phyloP scores from a whole-genome alignment of 2,888 invertebrate genomes.

The Agrochola lychnidis region DNA sequence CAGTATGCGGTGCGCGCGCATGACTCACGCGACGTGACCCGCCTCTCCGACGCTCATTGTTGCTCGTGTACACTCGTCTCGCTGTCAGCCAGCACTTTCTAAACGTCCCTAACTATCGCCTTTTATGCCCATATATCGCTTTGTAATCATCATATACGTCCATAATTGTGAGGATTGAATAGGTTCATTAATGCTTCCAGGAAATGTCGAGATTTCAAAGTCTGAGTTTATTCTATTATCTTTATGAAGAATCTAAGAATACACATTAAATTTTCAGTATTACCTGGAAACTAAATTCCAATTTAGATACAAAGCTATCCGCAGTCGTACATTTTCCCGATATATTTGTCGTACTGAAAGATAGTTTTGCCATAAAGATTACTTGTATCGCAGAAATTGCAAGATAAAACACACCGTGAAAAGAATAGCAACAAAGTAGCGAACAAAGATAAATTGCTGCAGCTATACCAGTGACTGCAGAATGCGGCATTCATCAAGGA shows the following conservation, averaged over 20 bases:
- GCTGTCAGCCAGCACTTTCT: constrained; percentile 76
- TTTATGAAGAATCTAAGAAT: constrained; percentile 10
- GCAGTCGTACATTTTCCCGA: background rate
- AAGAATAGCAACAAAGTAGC: constrained; percentile 62
- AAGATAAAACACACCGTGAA: constrained; percentile 46
- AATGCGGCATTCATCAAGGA: constrained; percentile 73
- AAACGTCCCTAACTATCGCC: constrained; percentile 74
- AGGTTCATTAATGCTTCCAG: constrained; percentile 58
- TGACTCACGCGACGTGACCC: constrained; percentile 81
- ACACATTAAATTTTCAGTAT: background rate
- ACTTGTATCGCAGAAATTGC: constrained; percentile 16
- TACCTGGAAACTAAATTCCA: background rate
- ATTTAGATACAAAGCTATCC: background rate
- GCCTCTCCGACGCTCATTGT: constrained; percentile 77
- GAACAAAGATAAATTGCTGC: constrained; percentile 69
- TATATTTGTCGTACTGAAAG: constrained; percentile 15
- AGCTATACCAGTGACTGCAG: constrained; percentile 70
- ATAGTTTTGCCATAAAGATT: background rate
- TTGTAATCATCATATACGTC: constrained; percentile 68
- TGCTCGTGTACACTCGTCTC: constrained; percentile 72
- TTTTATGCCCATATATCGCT: constrained; percentile 72
- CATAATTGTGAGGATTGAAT: constrained; percentile 61
- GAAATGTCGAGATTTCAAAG: constrained; percentile 31
- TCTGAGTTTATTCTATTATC: constrained; percentile 16
- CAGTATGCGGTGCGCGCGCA: constrained; percentile 82